Percentiles rank a stretch among this genome's conserved stretches.
phyloP scores from a whole-genome alignment of 2,113 vertebrate genomes.

The Typhlomys cinereus region DNA sequence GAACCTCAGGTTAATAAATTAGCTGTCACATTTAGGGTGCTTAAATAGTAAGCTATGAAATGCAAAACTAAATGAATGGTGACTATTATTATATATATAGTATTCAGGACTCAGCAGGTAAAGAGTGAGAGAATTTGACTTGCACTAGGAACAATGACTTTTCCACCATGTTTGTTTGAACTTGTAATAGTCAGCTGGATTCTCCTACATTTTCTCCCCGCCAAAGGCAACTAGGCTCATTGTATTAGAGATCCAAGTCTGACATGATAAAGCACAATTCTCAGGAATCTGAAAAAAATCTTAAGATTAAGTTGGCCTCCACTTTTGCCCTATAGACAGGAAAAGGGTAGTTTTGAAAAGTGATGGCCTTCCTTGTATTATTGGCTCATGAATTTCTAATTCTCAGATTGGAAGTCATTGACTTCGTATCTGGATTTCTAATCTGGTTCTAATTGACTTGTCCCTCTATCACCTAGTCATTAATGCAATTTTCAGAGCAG shows the following conservation, averaged over 20 bases:
- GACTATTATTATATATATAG: neutral
- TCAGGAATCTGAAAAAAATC: neutral
- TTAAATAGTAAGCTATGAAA: neutral
- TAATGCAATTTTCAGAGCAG: slow-evolving; percentile 61
- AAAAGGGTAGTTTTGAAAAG: slow-evolving; percentile 35
- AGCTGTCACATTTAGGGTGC: neutral
- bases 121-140: slow-evolving; percentile 1
- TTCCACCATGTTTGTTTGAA: neutral
- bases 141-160: neutral
- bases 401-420: slow-evolving; percentile 62
- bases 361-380: neutral
- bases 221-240: neutral
- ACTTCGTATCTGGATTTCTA: slow-evolving; percentile 65
- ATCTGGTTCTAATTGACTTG: slow-evolving; percentile 48
- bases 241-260: neutral
- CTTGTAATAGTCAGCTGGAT: neutral
- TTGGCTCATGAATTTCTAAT: slow-evolving; percentile 57
- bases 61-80: neutral
- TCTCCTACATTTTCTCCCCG: neutral
- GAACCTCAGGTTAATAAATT: neutral
- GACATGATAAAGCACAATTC: neutral
- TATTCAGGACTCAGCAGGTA: neutral
- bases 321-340: neutral
- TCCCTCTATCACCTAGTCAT: slow-evolving; percentile 45
- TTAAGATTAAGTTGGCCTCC: neutral